Evolutionary conservation across 2,113 vertebrate species (phyloP).

Genomic region (Polyodon spathula): DNA sequence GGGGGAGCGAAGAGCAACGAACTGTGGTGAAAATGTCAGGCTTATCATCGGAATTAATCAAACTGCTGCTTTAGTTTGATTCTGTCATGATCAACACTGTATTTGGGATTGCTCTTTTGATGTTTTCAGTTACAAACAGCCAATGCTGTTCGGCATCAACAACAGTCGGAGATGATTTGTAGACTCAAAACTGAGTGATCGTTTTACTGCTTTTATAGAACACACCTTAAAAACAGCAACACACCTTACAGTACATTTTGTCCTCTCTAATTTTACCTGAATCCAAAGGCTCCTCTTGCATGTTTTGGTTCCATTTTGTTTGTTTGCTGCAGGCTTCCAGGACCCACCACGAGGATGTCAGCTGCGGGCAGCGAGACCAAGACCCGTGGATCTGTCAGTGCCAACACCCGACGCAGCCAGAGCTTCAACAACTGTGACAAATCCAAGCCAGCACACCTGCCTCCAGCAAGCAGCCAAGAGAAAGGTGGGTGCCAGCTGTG

Average conservation of each 20-base stretch:
- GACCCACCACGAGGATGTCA: conserved; percentile 73
- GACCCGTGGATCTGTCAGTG: conserved; percentile 59
- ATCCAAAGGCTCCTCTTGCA: background rate
- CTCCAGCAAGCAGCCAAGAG: conserved; percentile 52
- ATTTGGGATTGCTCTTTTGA: background rate
- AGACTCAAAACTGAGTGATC: background rate
- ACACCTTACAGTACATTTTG: too few relatives aligned
- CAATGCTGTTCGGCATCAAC: background rate
- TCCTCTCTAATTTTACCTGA: background rate
- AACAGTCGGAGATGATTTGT: background rate
- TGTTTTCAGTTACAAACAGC: background rate
- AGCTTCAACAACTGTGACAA: conserved; percentile 86
- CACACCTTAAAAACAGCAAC: too few relatives aligned
- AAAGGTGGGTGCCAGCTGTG: conserved; percentile 62
- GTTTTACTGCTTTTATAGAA: too few relatives aligned
- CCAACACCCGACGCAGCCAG: conserved; percentile 86
- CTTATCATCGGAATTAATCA: background rate
- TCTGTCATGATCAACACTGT: background rate
- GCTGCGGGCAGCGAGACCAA: conserved; percentile 78
- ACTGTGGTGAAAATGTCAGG: conserved; percentile 2
- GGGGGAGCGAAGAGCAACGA: background rate
- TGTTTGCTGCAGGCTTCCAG: conserved; percentile 71
- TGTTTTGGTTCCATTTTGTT: background rate
- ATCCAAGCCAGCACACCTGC: conserved; percentile 67
- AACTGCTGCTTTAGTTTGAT: conserved; percentile 4